phyloP scores from a whole-genome alignment of 2,113 vertebrate species.

The Sylvia atricapilla region DNA sequence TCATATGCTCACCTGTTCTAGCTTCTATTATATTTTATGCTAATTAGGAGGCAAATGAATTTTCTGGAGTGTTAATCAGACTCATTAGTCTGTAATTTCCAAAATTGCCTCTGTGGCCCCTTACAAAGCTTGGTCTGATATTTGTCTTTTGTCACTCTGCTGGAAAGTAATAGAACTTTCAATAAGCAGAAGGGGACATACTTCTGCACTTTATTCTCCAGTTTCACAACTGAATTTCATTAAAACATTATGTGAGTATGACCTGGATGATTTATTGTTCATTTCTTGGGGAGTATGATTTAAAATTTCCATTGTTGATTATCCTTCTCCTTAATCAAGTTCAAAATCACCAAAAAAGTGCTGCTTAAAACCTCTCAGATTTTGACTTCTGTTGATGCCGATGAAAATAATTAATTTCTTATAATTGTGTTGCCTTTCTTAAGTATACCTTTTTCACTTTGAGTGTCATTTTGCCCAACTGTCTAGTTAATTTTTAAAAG shows the following conservation, averaged over 20 bases:
- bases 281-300: neutral
- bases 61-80: constrained; percentile 46
- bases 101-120: neutral
- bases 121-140: constrained; percentile 24
- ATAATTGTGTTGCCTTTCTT: neutral
- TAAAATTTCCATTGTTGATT: neutral
- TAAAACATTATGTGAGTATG: neutral
- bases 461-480: neutral
- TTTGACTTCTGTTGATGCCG: neutral
- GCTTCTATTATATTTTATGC: constrained; percentile 50
- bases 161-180: constrained; percentile 28
- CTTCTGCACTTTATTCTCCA: neutral
- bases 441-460: neutral
- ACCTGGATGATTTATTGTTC: neutral
- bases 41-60: constrained; percentile 49
- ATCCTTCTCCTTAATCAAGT: neutral
- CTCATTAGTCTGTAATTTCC: constrained; percentile 38
- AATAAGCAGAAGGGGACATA: neutral
- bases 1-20: constrained; percentile 13
- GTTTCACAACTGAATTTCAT: neutral
- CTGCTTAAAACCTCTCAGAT: neutral
- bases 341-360: neutral
- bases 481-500: neutral
- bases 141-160: constrained; percentile 12
- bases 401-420: neutral